These are phyloP conservation scores for Vipera latastei DNA, from an alignment of 2,797 vertebrate species.

Conservation along the genomic window DNA sequence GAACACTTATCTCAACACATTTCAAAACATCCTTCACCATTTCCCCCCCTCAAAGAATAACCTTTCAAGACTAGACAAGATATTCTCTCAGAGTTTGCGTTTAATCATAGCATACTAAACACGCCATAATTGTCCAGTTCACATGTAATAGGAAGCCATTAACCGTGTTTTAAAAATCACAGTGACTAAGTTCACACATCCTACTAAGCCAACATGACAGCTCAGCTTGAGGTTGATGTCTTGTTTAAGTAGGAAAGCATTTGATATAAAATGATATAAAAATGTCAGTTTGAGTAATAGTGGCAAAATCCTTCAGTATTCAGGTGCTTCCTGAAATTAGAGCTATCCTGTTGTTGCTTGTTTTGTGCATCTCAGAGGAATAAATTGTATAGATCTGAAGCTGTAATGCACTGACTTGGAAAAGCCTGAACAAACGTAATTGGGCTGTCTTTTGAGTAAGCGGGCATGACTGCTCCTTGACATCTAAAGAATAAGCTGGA, in stretches of 20 bases:
- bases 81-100: not conserved
- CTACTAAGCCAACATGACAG: not conserved
- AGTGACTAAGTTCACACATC: not conserved
- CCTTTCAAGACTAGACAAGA: not conserved
- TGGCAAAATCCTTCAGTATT: not conserved
- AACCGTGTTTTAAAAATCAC: not conserved
- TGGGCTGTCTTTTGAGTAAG: not conserved
- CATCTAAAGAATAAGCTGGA: not conserved
- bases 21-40: not conserved
- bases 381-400: not conserved
- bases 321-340: not conserved
- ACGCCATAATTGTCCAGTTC: not conserved
- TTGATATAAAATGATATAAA: not conserved
- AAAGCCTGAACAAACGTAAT: not conserved
- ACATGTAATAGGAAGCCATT: not conserved
- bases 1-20: not conserved
- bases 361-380: not conserved
- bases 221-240: not conserved
- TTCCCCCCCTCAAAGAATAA: not conserved
- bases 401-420: not conserved
- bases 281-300: not conserved
- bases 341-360: not conserved
- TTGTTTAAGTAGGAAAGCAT: not conserved
- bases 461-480: not conserved
- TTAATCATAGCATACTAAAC: not conserved